phyloP scores from a whole-genome alignment of 2,113 vertebrate species.

The Mesitornis unicolor region DNA sequence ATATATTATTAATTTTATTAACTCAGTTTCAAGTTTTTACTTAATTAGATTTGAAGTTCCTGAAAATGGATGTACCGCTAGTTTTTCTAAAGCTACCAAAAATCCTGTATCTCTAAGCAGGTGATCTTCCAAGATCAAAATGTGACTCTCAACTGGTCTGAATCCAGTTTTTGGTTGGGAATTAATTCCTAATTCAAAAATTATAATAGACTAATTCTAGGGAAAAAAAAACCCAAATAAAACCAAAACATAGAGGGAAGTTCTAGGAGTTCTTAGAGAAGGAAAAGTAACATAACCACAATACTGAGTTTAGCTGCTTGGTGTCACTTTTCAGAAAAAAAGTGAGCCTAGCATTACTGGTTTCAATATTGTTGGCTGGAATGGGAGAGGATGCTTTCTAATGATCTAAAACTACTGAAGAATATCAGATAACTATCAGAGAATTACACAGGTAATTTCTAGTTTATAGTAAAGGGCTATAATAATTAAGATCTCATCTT shows the following conservation, averaged over 20 bases:
- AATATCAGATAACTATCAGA: neutral
- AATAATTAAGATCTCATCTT: conserved; percentile 41
- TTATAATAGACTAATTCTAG: neutral
- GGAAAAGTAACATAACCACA: neutral
- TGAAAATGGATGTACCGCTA: neutral
- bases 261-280: neutral
- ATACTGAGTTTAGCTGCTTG: neutral
- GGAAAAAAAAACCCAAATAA: neutral
- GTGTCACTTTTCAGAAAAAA: neutral
- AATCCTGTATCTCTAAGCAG: neutral
- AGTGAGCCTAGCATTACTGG: neutral
- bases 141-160: neutral
- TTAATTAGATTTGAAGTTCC: neutral
- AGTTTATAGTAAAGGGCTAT: neutral
- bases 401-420: neutral
- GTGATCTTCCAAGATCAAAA: neutral
- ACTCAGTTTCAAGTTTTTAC: neutral
- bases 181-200: neutral
- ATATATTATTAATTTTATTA: neutral
- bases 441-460: neutral
- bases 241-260: neutral
- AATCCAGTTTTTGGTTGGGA: neutral
- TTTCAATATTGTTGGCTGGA: neutral
- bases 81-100: neutral
- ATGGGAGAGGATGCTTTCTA: neutral